These are phyloP conservation scores for Anas capensis DNA, from an alignment of 2,797 vertebrate genomes.

Conservation along the genomic window DNA sequence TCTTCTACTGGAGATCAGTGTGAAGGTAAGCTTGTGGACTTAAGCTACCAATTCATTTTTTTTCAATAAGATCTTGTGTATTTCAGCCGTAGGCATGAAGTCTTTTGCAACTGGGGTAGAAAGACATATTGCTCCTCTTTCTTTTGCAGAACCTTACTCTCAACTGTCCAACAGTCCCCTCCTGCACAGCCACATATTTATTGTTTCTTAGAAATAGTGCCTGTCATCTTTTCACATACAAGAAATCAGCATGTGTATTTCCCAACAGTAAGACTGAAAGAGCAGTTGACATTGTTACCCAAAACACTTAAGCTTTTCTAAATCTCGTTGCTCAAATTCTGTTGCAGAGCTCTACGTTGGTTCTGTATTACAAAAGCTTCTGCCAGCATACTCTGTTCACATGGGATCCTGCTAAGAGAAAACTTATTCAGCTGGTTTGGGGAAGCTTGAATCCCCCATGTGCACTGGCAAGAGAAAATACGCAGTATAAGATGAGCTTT, in stretches of 20 bases:
- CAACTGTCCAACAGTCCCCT: neutral
- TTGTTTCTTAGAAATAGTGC: constrained; percentile 4
- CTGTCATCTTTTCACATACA: neutral
- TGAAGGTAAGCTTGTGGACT: constrained; percentile 83
- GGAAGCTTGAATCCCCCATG: neutral
- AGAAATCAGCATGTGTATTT: neutral
- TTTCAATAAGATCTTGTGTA: neutral
- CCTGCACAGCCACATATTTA: neutral
- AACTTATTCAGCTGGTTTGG: constrained; percentile 16
- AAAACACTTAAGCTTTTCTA: constrained; percentile 13
- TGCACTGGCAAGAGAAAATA: neutral
- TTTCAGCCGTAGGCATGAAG: neutral
- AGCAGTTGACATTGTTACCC: neutral
- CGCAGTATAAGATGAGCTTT: neutral
- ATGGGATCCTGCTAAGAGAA: neutral
- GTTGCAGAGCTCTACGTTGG: neutral
- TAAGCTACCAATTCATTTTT: neutral
- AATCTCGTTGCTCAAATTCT: constrained; percentile 2
- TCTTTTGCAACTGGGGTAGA: neutral
- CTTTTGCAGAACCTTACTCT: neutral
- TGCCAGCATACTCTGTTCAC: neutral
- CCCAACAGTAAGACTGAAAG: neutral
- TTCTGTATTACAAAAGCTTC: constrained; percentile 8
- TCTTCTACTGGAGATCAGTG: constrained; percentile 87
- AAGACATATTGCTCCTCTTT: neutral